Evolutionary conservation across 1,140 invertebrate genomes (phyloP).

Genomic region (Drosophila prosaltans): DNA sequence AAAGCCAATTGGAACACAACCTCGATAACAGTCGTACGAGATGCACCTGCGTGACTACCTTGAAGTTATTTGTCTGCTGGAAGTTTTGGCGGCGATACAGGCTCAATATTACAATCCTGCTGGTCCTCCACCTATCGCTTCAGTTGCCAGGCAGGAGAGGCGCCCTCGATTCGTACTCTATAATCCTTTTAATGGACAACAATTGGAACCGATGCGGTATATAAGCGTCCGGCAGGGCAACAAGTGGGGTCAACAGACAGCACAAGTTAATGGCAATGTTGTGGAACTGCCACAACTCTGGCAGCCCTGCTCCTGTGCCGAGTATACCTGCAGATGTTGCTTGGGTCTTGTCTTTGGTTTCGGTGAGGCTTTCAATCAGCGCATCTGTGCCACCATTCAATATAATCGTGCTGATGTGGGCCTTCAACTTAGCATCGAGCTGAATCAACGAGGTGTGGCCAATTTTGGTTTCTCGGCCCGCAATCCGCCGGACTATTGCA

Average conservation of each 20-base stretch:
- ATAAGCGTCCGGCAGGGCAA: neutral
- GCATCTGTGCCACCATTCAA: conserved; percentile 38
- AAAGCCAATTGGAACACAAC: conserved; percentile 37
- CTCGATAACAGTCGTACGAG: conserved; percentile 25
- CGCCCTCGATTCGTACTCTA: conserved; percentile 32
- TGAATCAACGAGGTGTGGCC: conserved; percentile 42
- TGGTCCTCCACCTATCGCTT: neutral
- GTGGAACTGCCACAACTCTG: conserved; percentile 55
- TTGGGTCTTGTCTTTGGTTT: conserved; percentile 48
- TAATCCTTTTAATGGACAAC: conserved; percentile 41
- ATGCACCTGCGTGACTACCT: conserved; percentile 42
- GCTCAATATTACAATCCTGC: conserved; percentile 31
- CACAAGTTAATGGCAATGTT: conserved; percentile 45
- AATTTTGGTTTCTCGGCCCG: conserved; percentile 45
- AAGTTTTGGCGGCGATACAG: neutral
- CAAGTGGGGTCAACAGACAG: neutral
- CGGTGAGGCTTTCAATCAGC: conserved; percentile 29
- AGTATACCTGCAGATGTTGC: conserved; percentile 60
- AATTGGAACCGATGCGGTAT: conserved; percentile 35
- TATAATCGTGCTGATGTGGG: conserved; percentile 39
- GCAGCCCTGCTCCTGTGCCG: conserved; percentile 52
- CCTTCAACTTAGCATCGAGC: conserved; percentile 41
- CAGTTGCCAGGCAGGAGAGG: neutral
- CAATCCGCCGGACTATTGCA: conserved; percentile 60
- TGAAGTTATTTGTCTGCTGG: conserved; percentile 25